Evolutionary conservation across 2,797 vertebrate genomes (phyloP).

Genomic region (Merluccius polli): DNA sequence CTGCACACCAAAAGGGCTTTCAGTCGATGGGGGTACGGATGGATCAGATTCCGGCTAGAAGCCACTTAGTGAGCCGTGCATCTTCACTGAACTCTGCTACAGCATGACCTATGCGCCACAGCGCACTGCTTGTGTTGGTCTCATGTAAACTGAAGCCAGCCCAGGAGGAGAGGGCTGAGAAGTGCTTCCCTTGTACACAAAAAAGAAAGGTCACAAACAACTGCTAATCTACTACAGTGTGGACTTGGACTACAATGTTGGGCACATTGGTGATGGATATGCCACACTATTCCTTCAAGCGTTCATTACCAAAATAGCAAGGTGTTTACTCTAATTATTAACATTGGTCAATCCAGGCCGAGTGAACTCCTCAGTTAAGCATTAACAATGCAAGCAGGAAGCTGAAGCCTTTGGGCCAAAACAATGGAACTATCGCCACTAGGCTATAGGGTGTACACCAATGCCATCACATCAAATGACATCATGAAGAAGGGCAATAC

Average conservation of each 20-base stretch:
- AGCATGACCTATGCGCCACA: not conserved
- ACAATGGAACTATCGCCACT: conserved; percentile 31
- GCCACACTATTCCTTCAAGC: no score
- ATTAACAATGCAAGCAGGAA: conserved; percentile 24
- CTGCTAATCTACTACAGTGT: conserved; percentile 1
- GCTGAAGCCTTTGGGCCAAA: conserved; percentile 14
- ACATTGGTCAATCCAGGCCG: conserved; percentile 11
- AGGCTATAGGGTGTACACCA: conserved; percentile 2
- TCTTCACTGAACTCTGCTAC: conserved; percentile 13
- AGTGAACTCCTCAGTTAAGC: conserved; percentile 27
- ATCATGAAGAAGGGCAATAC: conserved; percentile 27
- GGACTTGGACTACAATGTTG: not conserved
- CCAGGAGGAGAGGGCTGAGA: not conserved
- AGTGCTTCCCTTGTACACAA: not conserved
- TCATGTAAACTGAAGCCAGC: not conserved
- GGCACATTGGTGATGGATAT: not conserved
- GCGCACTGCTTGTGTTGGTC: not conserved
- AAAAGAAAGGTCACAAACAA: conserved; percentile 7
- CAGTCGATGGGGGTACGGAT: not conserved
- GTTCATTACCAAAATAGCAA: conserved; percentile 27
- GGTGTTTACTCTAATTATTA: conserved; percentile 8
- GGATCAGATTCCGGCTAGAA: not conserved
- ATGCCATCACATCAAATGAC: conserved; percentile 28
- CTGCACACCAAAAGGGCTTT: conserved; percentile 20
- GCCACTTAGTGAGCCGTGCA: not conserved